Evolutionary conservation across 2,888 invertebrate genomes (phyloP).

Genomic region (Drosophila imparisetae): DNA sequence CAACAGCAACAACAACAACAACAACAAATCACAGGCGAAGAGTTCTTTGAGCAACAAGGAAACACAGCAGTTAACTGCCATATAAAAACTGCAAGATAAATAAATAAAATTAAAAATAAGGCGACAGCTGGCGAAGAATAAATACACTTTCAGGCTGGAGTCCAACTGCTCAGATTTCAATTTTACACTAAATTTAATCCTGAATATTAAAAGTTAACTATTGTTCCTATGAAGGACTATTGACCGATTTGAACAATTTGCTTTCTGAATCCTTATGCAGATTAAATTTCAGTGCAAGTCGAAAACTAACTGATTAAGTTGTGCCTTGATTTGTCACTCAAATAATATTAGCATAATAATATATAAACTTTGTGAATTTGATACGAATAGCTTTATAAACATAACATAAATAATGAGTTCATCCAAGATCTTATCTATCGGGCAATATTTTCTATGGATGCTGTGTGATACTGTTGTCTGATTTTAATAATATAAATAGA

Average conservation of each 20-base stretch:
- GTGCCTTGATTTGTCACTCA: not conserved
- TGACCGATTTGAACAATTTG: not conserved
- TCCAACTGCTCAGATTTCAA: not conserved
- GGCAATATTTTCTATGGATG: too few species aligned
- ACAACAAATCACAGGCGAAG: conserved; percentile 30
- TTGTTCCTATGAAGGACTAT: not conserved
- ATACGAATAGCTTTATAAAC: too few species aligned
- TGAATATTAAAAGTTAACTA: not conserved
- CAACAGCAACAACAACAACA: conserved; percentile 2
- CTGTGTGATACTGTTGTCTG: not conserved
- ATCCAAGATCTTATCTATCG: not conserved
- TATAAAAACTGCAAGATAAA: conserved; percentile 14
- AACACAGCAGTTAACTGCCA: conserved; percentile 65
- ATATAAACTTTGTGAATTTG: not conserved
- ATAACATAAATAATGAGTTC: not conserved
- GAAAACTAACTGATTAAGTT: not conserved
- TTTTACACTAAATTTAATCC: not conserved
- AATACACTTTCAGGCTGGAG: not conserved
- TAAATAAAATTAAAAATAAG: not conserved
- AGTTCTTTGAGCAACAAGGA: conserved; percentile 67
- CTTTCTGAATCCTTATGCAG: not conserved
- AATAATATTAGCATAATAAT: not conserved
- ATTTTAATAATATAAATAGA: accelerated
- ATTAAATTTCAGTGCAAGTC: too few species aligned
- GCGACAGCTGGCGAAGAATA: not conserved